Conservation (phyloP, 1,140 invertebrate genomes). For the Nymphalis io region DNA sequence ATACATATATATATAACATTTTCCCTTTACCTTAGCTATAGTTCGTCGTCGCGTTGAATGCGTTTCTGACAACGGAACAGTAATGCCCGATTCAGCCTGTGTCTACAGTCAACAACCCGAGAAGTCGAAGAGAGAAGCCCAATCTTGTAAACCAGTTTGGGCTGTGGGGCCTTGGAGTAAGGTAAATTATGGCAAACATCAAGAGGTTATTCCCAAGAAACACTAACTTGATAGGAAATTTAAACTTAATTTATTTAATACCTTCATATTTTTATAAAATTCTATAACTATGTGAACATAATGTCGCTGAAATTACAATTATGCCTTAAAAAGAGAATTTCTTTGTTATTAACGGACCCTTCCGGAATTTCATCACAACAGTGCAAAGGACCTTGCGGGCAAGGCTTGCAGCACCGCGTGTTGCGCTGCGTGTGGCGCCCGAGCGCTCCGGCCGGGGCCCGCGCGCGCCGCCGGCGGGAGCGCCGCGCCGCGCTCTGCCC, state of each 20-base stretch:
- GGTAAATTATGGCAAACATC: conserved; percentile 83
- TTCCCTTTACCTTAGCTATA: conserved; percentile 82
- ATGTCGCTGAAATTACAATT: too few relatives aligned
- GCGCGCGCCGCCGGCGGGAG: conserved; percentile 90
- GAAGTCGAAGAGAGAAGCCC: conserved; percentile 87
- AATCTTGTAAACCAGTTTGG: conserved; percentile 91
- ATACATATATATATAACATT: not conserved
- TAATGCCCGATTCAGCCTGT: conserved; percentile 82
- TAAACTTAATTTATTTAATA: too few relatives aligned
- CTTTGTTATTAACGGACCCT: not conserved
- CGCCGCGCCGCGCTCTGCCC: conserved; percentile 87
- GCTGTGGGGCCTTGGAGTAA: conserved; percentile 92
- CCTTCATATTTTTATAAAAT: too few relatives aligned
- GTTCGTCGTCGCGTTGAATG: conserved; percentile 88
- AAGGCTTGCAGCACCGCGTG: conserved; percentile 90
- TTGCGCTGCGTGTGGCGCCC: conserved; percentile 93
- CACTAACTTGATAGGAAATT: too few relatives aligned
- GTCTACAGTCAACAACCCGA: conserved; percentile 85
- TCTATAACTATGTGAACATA: too few relatives aligned
- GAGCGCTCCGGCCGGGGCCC: conserved; percentile 90
- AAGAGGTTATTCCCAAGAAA: not conserved
- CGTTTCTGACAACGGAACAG: conserved; percentile 83
- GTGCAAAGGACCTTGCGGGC: conserved; percentile 89
- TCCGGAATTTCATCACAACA: conserved; percentile 56
- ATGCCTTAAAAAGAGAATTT: not conserved